Evolutionary conservation across 2,113 vertebrate genomes (phyloP).

Genomic region (Anoplopoma fimbria): DNA sequence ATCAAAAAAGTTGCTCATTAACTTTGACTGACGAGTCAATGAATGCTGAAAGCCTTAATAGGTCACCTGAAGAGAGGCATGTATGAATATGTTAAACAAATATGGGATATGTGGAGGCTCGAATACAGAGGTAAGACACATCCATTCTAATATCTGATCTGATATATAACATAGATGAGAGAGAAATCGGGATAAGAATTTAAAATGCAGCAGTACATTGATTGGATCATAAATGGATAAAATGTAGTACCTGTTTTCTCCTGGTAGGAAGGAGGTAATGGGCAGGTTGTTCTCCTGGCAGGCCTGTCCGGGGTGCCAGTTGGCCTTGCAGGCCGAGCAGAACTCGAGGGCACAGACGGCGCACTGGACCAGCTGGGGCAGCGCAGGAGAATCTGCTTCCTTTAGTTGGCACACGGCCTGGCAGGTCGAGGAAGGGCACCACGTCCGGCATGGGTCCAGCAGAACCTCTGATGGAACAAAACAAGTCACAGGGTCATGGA

Average conservation of each 20-base stretch:
- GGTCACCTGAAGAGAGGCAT: neutral
- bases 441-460: slow-evolving; percentile 96
- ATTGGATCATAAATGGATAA: neutral
- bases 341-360: slow-evolving; percentile 93
- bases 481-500: neutral
- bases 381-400: slow-evolving; percentile 86
- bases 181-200: neutral
- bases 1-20: neutral
- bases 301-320: slow-evolving; percentile 95
- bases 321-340: slow-evolving; percentile 95
- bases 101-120: neutral
- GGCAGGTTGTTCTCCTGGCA: slow-evolving; percentile 92
- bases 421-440: slow-evolving; percentile 96
- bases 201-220: neutral
- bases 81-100: neutral
- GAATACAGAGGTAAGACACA: neutral
- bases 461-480: slow-evolving; percentile 89
- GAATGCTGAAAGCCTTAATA: neutral
- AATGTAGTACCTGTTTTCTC: slow-evolving; percentile 90
- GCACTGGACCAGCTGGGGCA: slow-evolving; percentile 93
- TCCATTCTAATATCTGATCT: neutral
- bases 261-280: slow-evolving; percentile 91
- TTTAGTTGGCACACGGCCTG: slow-evolving; percentile 97
- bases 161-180: neutral
- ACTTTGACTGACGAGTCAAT: neutral